Conservation (phyloP, 2,888 invertebrate genomes). For the Acleris literana region DNA sequence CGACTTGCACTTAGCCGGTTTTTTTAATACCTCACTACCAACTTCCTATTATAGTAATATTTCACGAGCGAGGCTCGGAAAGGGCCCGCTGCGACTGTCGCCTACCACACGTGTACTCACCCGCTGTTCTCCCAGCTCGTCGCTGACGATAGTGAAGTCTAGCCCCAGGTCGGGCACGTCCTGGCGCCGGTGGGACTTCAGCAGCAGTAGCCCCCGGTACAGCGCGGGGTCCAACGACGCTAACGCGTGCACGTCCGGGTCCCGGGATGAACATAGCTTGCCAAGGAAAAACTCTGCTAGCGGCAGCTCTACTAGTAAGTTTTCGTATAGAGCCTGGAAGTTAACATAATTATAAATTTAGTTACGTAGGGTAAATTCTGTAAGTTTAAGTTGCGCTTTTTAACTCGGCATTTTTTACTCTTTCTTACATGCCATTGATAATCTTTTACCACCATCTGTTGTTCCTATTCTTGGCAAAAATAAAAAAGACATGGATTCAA, state of each 20-base stretch:
- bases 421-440: no score
- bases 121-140: conserved; percentile 94
- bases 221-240: conserved; percentile 96
- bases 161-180: conserved; percentile 95
- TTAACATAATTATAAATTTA: neutral
- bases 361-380: no score
- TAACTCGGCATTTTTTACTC: no score
- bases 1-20: no score
- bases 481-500: no score
- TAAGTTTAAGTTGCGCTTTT: no score
- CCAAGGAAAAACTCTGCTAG: conserved; percentile 97
- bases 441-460: no score
- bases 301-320: conserved; percentile 96
- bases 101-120: conserved; percentile 62
- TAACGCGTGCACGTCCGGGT: conserved; percentile 95
- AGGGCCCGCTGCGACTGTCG: no score
- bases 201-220: conserved; percentile 94
- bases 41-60: no score
- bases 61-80: no score
- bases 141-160: conserved; percentile 96
- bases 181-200: conserved; percentile 91
- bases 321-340: conserved; percentile 94
- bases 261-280: conserved; percentile 87
- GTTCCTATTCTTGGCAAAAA: no score
- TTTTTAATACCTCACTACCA: no score